A percentile compares a stretch with the other conserved stretches of the same genome.
Conservation (phyloP, 1,140 invertebrate species). For the Macrobrachium rosenbergii region DNA sequence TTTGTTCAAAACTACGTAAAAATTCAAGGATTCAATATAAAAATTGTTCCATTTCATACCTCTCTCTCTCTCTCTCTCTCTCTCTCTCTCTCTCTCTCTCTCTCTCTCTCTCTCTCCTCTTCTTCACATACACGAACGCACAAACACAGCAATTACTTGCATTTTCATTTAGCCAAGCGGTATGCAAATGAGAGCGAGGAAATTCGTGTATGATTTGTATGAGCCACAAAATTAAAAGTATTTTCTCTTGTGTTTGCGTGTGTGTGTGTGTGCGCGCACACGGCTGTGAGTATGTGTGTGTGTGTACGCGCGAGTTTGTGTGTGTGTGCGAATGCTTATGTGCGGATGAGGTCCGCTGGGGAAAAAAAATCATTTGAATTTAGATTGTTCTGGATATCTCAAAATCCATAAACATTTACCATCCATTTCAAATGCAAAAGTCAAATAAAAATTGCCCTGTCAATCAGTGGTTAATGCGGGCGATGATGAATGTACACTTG, state of each 20-base stretch:
- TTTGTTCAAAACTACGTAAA: too few relatives aligned
- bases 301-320: not conserved
- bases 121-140: not conserved
- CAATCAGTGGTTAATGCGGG: too few relatives aligned
- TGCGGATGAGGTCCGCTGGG: too few relatives aligned
- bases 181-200: not conserved
- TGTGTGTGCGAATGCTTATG: not conserved
- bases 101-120: slow-evolving; percentile 11
- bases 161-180: not conserved
- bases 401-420: too few relatives aligned
- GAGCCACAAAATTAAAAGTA: too few relatives aligned
- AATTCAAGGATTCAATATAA: too few relatives aligned
- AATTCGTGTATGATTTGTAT: not conserved
- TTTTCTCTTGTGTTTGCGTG: not conserved
- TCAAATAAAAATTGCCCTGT: too few relatives aligned
- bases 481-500: too few relatives aligned
- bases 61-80: slow-evolving; percentile 17
- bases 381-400: too few relatives aligned
- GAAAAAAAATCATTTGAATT: too few relatives aligned
- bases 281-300: slow-evolving; percentile 12
- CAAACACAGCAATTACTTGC: too few relatives aligned
- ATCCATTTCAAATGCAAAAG: too few relatives aligned
- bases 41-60: not conserved
- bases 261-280: not conserved
- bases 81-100: slow-evolving; percentile 6